Evolutionary conservation across 2,113 vertebrate genomes (phyloP).

Genomic region (Panurus biarmicus): DNA sequence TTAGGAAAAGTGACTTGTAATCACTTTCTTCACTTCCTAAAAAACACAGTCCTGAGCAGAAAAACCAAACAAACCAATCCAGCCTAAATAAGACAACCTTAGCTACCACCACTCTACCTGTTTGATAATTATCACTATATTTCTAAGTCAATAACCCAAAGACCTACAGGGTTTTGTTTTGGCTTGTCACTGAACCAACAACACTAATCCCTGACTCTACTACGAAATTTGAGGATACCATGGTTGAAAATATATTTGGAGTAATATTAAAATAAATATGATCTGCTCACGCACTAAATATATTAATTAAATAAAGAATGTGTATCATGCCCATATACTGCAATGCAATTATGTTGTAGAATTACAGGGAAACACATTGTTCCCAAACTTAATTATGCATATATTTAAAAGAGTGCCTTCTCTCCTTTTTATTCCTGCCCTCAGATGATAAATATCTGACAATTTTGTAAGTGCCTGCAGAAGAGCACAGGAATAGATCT

Average conservation of each 20-base stretch:
- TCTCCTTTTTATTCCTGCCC: not conserved
- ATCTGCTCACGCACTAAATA: not conserved
- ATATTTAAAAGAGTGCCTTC: not conserved
- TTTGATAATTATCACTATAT: not conserved
- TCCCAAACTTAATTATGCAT: not conserved
- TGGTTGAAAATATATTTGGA: not conserved
- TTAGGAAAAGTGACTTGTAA: not conserved
- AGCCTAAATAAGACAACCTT: not conserved
- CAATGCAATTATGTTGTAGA: not conserved
- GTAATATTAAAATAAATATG: not conserved
- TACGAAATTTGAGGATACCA: not conserved
- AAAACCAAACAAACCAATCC: not conserved
- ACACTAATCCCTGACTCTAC: not conserved
- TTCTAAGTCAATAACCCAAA: not conserved
- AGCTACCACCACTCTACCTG: not conserved
- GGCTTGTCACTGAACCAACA: not conserved
- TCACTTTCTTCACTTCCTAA: not conserved
- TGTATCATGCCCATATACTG: fast-evolving
- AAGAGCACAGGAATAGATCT: not conserved
- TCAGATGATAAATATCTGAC: not conserved
- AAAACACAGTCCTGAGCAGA: not conserved
- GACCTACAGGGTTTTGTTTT: not conserved
- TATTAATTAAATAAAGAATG: not conserved
- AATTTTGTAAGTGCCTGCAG: not conserved
- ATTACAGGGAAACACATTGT: not conserved